Conservation (phyloP, 2,888 invertebrate genomes). For the Hyppa rectilinea region DNA sequence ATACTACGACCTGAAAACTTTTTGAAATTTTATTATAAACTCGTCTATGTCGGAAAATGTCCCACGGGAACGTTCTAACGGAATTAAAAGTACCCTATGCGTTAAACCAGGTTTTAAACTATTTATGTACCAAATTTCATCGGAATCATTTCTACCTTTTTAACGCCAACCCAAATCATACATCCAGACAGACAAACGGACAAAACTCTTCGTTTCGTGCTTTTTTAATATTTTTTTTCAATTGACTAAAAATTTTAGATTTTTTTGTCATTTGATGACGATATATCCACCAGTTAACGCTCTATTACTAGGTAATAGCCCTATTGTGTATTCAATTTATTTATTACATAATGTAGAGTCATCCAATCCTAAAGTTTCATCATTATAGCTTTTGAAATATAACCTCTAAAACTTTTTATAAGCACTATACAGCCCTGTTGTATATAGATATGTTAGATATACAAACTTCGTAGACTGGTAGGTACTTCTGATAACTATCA, state of each 20-base stretch:
- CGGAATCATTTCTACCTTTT: no score
- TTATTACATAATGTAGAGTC: not conserved
- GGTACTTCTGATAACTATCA: constrained; percentile 20
- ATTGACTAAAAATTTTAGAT: not conserved
- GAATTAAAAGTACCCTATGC: no score
- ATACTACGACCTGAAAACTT: no score
- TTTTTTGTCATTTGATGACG: not conserved
- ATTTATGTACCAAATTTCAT: no score
- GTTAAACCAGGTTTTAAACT: no score
- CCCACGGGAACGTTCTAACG: no score
- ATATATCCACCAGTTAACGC: not conserved
- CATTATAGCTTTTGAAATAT: not conserved
- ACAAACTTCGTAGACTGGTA: constrained; percentile 16
- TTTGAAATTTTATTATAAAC: no score
- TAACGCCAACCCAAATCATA: no score
- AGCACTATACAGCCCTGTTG: not conserved
- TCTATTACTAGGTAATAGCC: not conserved
- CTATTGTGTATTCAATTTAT: not conserved
- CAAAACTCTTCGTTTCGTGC: no score
- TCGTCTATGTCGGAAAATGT: no score
- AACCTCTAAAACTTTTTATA: not conserved
- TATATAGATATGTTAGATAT: not conserved
- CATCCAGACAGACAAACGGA: no score
- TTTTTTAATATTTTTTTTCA: not conserved
- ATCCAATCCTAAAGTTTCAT: not conserved